Conservation (phyloP, 2,888 invertebrate species). For the Meteorus cinctellus region DNA sequence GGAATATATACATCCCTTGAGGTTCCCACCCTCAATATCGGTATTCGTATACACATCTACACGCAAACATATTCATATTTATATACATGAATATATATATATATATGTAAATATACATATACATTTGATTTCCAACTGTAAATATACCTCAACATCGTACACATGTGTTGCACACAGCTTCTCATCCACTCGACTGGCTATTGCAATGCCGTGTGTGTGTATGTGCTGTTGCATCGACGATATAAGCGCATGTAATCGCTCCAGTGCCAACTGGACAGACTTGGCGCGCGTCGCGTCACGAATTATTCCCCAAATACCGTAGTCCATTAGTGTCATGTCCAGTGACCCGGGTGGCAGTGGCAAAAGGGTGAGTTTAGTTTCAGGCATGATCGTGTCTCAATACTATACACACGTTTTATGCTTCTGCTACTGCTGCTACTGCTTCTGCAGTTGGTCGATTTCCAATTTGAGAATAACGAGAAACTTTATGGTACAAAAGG, state of each 20-base stretch:
- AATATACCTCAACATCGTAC: background rate
- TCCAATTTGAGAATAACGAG: constrained; percentile 15
- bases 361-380: background rate
- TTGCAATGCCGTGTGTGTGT: constrained; percentile 25
- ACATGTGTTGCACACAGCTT: constrained; percentile 8
- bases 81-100: background rate
- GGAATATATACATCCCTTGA: constrained; percentile 5
- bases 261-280: constrained; percentile 44
- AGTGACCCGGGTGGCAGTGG: constrained; percentile 46
- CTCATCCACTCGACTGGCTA: constrained; percentile 2
- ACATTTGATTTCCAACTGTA: too few species aligned
- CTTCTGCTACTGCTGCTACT: background rate
- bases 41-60: background rate
- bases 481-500: constrained; percentile 1
- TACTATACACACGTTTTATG: constrained; percentile 27
- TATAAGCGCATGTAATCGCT: constrained; percentile 48
- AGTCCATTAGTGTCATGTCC: constrained; percentile 56
- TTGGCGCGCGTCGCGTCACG: constrained; percentile 51
- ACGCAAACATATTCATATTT: background rate
- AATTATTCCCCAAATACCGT: constrained; percentile 55
- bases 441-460: constrained; percentile 28
- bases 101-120: background rate
- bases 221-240: constrained; percentile 37
- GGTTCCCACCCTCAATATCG: background rate
- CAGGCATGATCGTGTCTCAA: constrained; percentile 51